A percentile compares a stretch with the other conserved stretches of the same genome.
These are phyloP conservation scores for Conchocele bisecta DNA, from an alignment of 2,888 invertebrate species.

Conservation along the genomic window DNA sequence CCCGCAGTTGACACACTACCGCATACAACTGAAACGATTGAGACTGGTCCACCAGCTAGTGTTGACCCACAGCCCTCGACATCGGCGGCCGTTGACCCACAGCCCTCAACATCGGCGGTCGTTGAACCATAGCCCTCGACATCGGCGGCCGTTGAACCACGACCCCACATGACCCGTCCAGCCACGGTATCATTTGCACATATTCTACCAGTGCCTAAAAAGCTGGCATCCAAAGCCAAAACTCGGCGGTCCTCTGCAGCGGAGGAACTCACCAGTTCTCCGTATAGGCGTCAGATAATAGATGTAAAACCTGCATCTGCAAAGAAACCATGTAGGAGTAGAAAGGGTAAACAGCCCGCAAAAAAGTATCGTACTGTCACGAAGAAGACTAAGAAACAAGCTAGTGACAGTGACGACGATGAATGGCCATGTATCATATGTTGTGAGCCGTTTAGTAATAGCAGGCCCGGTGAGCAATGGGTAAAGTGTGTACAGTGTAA, in stretches of 20 bases:
- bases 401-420: not conserved
- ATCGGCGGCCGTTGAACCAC: not conserved
- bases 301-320: not conserved
- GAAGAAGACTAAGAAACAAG: not conserved
- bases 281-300: not conserved
- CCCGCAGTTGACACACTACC: no score
- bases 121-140: not conserved
- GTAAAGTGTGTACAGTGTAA: not conserved
- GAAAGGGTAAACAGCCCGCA: not conserved
- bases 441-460: not conserved
- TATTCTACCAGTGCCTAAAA: not conserved
- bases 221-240: not conserved
- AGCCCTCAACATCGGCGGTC: not conserved
- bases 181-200: not conserved
- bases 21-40: no score
- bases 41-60: not conserved
- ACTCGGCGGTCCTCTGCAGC: not conserved
- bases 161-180: no score
- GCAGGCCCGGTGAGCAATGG: not conserved
- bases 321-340: not conserved
- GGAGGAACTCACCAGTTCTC: not conserved
- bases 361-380: no score
- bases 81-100: not conserved
- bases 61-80: not conserved
- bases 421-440: not conserved